Conservation (phyloP, 2,888 invertebrate genomes). For the Amphipoea lucens region DNA sequence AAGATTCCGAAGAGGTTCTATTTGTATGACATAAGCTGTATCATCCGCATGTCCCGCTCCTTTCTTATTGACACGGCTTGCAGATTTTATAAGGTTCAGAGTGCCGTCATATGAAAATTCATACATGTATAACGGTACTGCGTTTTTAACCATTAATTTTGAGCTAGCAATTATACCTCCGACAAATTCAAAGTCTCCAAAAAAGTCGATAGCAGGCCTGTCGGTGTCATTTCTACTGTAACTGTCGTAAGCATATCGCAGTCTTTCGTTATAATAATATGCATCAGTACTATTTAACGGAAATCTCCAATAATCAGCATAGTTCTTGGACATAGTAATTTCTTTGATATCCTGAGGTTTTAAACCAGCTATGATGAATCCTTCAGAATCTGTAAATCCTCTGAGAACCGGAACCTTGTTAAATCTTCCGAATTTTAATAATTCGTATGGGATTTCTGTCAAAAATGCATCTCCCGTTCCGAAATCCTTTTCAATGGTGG, state of each 20-base stretch:
- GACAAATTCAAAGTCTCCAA: slow-evolving; percentile 76
- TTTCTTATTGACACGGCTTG: slow-evolving; percentile 26
- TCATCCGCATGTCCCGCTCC: slow-evolving; percentile 79
- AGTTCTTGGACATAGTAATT: slow-evolving; percentile 67
- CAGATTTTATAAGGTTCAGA: slow-evolving; percentile 68
- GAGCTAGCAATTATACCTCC: slow-evolving; percentile 65
- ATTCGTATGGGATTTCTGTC: slow-evolving; percentile 78
- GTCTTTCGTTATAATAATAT: slow-evolving; percentile 66
- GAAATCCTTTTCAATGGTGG: slow-evolving; percentile 78
- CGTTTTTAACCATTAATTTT: slow-evolving; percentile 50
- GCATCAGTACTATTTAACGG: slow-evolving; percentile 48
- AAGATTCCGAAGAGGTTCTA: slow-evolving; percentile 33
- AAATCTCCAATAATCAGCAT: slow-evolving; percentile 65
- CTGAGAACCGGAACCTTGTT: slow-evolving; percentile 84
- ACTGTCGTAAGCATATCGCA: slow-evolving; percentile 45
- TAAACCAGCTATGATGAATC: slow-evolving; percentile 71
- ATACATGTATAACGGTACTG: slow-evolving; percentile 72
- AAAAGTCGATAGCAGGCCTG: slow-evolving; percentile 73
- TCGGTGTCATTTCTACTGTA: slow-evolving; percentile 61
- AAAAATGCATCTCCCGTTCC: slow-evolving; percentile 72
- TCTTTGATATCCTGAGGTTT: slow-evolving; percentile 67
- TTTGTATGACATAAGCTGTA: slow-evolving; percentile 57
- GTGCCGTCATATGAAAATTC: slow-evolving; percentile 76
- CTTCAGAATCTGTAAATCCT: slow-evolving; percentile 79
- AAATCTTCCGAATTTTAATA: slow-evolving; percentile 78